Evolutionary conservation across 2,113 vertebrate genomes (phyloP).

Genomic region (Chaetura pelagica): DNA sequence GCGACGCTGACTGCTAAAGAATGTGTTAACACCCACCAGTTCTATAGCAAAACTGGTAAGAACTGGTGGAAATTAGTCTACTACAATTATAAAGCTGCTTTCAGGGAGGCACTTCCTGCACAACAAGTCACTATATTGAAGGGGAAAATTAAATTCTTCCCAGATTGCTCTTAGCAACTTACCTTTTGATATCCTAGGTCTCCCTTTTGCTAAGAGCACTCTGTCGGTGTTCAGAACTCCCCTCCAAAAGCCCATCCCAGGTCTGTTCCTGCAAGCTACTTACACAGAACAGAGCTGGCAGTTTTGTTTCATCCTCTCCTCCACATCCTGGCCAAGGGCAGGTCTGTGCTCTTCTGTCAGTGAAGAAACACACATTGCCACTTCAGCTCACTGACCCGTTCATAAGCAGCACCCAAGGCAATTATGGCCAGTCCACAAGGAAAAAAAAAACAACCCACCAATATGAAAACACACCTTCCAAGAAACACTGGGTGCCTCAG

Average conservation of each 20-base stretch:
- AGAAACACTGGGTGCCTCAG: accelerated
- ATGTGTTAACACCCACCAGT: neutral
- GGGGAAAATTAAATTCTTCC: neutral
- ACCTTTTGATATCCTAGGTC: accelerated
- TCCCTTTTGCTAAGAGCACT: too few relatives aligned
- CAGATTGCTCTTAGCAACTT: neutral
- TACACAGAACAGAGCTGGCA: accelerated
- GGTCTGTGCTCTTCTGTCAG: accelerated
- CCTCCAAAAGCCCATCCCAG: accelerated
- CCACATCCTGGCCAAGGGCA: neutral
- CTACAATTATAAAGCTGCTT: neutral
- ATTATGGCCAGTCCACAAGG: neutral
- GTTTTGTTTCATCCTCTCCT: neutral
- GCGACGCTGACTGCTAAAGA: accelerated
- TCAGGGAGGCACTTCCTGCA: accelerated
- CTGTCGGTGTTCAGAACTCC: neutral
- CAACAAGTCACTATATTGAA: accelerated
- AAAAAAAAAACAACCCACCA: too few relatives aligned
- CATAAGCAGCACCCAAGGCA: neutral
- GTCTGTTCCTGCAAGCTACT: neutral
- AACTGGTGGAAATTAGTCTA: neutral
- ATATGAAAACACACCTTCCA: accelerated
- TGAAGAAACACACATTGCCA: accelerated
- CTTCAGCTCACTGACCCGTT: neutral
- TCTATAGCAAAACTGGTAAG: accelerated